phyloP scores from a whole-genome alignment of 2,113 vertebrate species.

The Corythaeola cristata region DNA sequence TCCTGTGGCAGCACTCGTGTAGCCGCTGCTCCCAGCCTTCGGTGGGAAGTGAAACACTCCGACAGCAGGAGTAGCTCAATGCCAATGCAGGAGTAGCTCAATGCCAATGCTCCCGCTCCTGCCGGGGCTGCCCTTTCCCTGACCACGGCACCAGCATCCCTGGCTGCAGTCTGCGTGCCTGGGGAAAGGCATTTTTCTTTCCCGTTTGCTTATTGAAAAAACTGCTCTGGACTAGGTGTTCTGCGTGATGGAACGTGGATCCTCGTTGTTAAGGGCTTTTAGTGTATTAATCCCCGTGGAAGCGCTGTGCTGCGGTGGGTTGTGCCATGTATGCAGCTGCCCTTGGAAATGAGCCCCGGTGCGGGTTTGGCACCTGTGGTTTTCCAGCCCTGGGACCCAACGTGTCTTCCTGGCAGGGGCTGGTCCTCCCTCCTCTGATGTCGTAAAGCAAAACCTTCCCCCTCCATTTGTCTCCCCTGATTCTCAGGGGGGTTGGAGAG shows the following conservation, averaged over 20 bases:
- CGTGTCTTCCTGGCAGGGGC: neutral
- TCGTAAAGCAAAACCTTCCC: fast-evolving
- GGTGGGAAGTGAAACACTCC: neutral
- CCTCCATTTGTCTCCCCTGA: fast-evolving
- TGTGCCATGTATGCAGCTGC: neutral
- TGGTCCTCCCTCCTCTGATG: neutral
- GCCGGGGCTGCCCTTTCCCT: neutral
- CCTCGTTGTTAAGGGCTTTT: neutral
- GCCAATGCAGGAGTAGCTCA: neutral
- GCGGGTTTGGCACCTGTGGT: neutral
- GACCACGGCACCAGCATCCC: fast-evolving
- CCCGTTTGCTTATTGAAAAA: neutral
- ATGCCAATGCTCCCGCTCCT: neutral
- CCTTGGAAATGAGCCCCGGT: neutral
- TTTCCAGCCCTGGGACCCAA: neutral
- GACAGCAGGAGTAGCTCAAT: neutral
- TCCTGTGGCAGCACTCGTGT: neutral
- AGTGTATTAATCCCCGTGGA: neutral
- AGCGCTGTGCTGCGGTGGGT: fast-evolving
- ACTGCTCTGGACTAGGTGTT: neutral
- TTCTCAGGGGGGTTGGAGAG: neutral
- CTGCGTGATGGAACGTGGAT: neutral
- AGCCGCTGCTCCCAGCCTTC: neutral
- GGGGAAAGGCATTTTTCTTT: neutral
- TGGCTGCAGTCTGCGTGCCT: neutral